phyloP scores from a whole-genome alignment of 2,113 vertebrate species.

The Caracal caracal region DNA sequence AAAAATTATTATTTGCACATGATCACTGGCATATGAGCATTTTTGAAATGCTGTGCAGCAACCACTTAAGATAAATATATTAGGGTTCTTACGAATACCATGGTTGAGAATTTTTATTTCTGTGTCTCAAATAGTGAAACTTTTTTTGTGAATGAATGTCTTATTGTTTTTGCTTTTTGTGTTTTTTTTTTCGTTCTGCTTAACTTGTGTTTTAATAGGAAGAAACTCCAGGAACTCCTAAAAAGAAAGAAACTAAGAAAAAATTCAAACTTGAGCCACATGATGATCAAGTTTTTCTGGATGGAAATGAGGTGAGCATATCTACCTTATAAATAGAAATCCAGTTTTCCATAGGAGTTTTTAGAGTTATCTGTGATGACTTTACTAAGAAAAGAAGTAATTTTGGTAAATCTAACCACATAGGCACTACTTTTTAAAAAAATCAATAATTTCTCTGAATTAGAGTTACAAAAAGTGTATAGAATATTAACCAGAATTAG shows the following conservation, averaged over 20 bases:
- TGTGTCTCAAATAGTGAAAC: background rate
- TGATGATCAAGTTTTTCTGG: slow-evolving; percentile 97
- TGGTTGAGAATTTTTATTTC: slow-evolving; percentile 36
- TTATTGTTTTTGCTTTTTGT: slow-evolving; percentile 43
- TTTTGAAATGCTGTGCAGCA: background rate
- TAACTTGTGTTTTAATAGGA: slow-evolving; percentile 87
- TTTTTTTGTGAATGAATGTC: background rate
- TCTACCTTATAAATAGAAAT: background rate
- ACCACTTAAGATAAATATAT: background rate
- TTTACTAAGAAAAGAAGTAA: slow-evolving; percentile 34
- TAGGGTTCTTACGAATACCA: background rate
- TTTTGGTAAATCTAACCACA: slow-evolving; percentile 24
- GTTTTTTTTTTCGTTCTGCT: background rate
- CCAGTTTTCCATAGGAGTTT: slow-evolving; percentile 27
- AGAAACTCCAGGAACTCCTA: slow-evolving; percentile 95
- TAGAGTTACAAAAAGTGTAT: background rate
- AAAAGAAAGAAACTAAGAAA: slow-evolving; percentile 99
- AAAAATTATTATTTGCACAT: background rate
- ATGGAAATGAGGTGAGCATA: slow-evolving; percentile 95
- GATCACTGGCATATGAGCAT: background rate
- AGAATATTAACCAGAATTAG: background rate
- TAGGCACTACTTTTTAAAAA: background rate
- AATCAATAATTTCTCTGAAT: background rate
- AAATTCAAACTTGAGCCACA: slow-evolving; percentile 99
- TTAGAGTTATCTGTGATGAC: slow-evolving; percentile 41